Conservation (phyloP, 2,888 invertebrate genomes). For the Dexiosoma caninum region DNA sequence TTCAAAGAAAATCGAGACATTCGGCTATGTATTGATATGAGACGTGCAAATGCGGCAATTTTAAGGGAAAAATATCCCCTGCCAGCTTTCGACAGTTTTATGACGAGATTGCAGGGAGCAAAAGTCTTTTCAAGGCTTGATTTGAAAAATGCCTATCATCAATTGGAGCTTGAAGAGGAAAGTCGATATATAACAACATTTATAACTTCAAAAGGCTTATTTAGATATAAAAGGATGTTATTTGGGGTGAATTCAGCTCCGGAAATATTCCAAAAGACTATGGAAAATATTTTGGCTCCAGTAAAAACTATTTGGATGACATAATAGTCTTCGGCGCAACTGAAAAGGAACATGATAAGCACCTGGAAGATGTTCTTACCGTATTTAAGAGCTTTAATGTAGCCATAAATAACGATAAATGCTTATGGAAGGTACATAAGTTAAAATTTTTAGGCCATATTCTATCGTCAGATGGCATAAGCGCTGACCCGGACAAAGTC, state of each 20-base stretch:
- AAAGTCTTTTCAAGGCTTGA: slow-evolving; percentile 67
- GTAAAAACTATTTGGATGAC: not conserved
- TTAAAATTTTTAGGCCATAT: not conserved
- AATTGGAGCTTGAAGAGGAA: slow-evolving; percentile 58
- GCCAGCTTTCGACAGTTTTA: slow-evolving; percentile 22
- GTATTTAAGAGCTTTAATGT: not conserved
- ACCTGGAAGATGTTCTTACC: slow-evolving; percentile 60
- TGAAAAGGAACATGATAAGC: slow-evolving; percentile 66
- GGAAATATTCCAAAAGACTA: slow-evolving; percentile 65
- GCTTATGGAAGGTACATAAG: not conserved
- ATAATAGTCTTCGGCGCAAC: not conserved
- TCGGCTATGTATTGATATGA: no score
- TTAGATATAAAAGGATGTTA: slow-evolving; percentile 68
- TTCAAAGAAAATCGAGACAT: slow-evolving; percentile 50
- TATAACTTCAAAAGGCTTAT: slow-evolving; percentile 63
- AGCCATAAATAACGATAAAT: not conserved
- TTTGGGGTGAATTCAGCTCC: slow-evolving; percentile 67
- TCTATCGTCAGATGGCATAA: not conserved
- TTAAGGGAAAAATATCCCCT: slow-evolving; percentile 31
- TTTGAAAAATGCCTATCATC: slow-evolving; percentile 68
- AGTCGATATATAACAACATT: slow-evolving; percentile 63
- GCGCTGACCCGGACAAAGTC: not conserved
- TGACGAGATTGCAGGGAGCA: slow-evolving; percentile 63
- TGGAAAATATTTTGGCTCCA: not conserved
- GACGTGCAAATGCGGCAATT: no score